phyloP scores from a whole-genome alignment of 2,113 vertebrate species.

The Rhegmatorhina hoffmannsi region DNA sequence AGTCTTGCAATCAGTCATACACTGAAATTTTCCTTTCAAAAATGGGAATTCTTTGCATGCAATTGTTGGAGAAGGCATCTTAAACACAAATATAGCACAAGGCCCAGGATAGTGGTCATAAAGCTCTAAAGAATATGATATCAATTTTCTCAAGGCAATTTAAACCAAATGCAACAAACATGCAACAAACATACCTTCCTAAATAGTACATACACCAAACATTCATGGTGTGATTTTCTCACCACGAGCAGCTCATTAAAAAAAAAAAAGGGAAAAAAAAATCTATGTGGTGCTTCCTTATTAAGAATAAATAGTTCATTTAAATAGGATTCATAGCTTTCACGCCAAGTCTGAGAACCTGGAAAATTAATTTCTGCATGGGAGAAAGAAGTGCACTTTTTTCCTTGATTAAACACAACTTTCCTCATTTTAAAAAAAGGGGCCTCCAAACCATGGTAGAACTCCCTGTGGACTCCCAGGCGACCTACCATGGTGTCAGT shows the following conservation, averaged over 20 bases:
- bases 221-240: not conserved
- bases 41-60: not conserved
- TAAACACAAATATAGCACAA: not conserved
- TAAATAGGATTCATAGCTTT: not conserved
- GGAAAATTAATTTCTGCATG: not conserved
- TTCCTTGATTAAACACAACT: not conserved
- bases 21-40: not conserved
- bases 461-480: not conserved
- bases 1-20: not conserved
- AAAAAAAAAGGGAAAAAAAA: not conserved
- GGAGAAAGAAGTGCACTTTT: not conserved
- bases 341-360: not conserved
- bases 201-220: not conserved
- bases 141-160: not conserved
- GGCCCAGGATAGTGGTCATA: not conserved
- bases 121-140: not conserved
- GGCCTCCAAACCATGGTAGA: not conserved
- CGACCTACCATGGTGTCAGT: rapidly evolving
- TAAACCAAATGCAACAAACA: not conserved
- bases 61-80: not conserved
- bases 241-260: not conserved
- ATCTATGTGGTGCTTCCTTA: not conserved
- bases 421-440: not conserved
- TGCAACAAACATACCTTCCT: not conserved
- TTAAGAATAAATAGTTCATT: not conserved